A percentile compares a stretch with the other conserved stretches of the same genome.
These are phyloP conservation scores for Morpho deidamia DNA, from an alignment of 2,888 invertebrate genomes.

Conservation along the genomic window DNA sequence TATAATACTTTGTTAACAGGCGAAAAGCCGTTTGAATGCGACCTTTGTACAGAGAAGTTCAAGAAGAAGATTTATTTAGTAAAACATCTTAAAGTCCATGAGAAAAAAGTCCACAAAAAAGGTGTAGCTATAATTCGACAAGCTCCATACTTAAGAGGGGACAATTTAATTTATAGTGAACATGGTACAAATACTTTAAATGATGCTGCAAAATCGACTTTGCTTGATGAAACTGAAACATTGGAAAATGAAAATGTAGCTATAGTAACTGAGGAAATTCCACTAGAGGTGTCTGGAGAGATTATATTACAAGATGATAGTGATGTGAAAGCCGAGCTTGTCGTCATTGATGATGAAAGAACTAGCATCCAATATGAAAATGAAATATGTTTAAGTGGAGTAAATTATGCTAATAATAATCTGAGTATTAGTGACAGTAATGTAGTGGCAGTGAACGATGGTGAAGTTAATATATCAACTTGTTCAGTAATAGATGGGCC, in stretches of 20 bases:
- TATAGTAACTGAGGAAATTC: constrained; percentile 35
- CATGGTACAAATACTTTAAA: constrained; percentile 2
- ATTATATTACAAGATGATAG: constrained; percentile 45
- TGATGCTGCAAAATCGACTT: background rate
- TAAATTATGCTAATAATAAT: constrained; percentile 36
- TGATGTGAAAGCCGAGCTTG: constrained; percentile 40
- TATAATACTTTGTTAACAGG: constrained; percentile 34
- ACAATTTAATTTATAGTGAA: constrained; percentile 13
- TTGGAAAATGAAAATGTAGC: constrained; percentile 8
- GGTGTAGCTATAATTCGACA: constrained; percentile 29
- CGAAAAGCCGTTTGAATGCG: constrained; percentile 62
- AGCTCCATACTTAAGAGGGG: constrained; percentile 15
- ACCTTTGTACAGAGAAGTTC: constrained; percentile 46
- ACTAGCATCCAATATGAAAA: constrained; percentile 25
- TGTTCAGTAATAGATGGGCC: constrained; percentile 38
- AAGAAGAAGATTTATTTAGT: constrained; percentile 50
- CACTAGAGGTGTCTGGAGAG: constrained; percentile 44
- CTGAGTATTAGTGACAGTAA: constrained; percentile 41
- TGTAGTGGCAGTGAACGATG: constrained; percentile 48
- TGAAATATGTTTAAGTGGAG: constrained; percentile 34
- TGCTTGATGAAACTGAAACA: background rate
- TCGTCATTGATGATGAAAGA: constrained; percentile 42
- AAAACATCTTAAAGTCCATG: constrained; percentile 51
- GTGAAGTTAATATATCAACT: constrained; percentile 41
- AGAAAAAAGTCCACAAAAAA: constrained; percentile 33